Evolutionary conservation across 2,888 invertebrate genomes (phyloP).

Genomic region (Drosophila nr. medialis): DNA sequence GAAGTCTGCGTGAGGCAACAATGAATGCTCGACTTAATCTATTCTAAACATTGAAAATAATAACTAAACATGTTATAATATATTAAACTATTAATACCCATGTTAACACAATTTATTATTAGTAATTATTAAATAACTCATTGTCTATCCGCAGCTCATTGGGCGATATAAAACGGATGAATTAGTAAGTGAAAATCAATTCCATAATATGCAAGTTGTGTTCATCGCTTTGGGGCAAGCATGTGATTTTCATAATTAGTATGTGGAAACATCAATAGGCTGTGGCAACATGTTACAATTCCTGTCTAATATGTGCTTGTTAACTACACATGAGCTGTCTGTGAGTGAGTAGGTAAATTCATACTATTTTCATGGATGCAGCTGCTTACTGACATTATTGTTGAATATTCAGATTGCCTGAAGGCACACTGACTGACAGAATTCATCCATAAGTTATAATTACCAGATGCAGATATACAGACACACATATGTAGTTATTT

Average conservation of each 20-base stretch:
- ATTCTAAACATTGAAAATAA: neutral
- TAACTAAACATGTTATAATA: neutral
- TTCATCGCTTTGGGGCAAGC: neutral
- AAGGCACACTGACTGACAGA: neutral
- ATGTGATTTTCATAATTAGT: neutral
- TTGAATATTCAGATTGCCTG: neutral
- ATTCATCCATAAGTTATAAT: neutral
- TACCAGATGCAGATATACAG: neutral
- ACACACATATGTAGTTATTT: neutral
- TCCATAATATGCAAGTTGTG: neutral
- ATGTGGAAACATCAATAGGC: neutral
- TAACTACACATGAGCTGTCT: neutral
- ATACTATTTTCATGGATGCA: neutral
- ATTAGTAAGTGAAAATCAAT: slow-evolving; percentile 54
- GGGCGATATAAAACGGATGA: slow-evolving; percentile 50
- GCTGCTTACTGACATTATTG: neutral
- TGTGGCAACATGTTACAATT: slow-evolving; percentile 1
- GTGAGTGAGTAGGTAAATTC: neutral
- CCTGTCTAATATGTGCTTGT: slow-evolving; percentile 8
- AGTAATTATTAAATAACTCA: neutral
- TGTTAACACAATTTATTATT: neutral
- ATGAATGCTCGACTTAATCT: neutral
- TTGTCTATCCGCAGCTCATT: slow-evolving; percentile 46
- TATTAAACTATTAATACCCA: neutral
- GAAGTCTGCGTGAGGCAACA: neutral